Conservation (phyloP, 2,797 vertebrate genomes). For the Neosalanx taihuensis region DNA sequence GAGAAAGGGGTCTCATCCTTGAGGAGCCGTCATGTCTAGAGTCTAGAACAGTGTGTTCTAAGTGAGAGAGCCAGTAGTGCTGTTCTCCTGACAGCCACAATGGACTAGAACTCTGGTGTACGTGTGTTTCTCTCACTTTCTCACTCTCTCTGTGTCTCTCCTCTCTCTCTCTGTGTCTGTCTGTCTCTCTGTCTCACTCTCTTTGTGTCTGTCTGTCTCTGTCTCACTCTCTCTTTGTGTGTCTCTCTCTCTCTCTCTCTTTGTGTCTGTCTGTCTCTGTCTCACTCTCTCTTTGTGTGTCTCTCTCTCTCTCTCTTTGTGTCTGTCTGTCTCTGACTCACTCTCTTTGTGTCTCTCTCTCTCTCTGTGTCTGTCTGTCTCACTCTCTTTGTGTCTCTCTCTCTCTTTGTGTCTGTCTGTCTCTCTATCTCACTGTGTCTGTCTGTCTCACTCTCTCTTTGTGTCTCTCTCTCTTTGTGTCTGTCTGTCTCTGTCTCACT, state of each 20-base stretch:
- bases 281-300: too few species aligned
- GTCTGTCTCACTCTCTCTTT: not conserved
- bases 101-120: not conserved
- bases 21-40: constrained; percentile 13
- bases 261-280: too few species aligned
- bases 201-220: not conserved
- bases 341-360: too few species aligned
- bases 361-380: too few species aligned
- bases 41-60: constrained; percentile 14
- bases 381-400: not conserved
- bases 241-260: not conserved
- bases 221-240: not conserved
- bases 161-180: too few species aligned
- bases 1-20: not conserved
- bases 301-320: too few species aligned
- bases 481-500: too few species aligned
- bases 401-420: not conserved
- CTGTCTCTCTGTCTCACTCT: too few species aligned
- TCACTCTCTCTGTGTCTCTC: too few species aligned
- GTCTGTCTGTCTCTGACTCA: too few species aligned
- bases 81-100: constrained; percentile 4
- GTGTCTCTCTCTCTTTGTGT: not conserved
- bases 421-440: too few species aligned
- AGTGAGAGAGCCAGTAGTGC: too few species aligned
- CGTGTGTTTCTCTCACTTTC: not conserved